These are phyloP conservation scores for Micropoecilia bifurca DNA, from an alignment of 2,797 vertebrate species.

Conservation along the genomic window DNA sequence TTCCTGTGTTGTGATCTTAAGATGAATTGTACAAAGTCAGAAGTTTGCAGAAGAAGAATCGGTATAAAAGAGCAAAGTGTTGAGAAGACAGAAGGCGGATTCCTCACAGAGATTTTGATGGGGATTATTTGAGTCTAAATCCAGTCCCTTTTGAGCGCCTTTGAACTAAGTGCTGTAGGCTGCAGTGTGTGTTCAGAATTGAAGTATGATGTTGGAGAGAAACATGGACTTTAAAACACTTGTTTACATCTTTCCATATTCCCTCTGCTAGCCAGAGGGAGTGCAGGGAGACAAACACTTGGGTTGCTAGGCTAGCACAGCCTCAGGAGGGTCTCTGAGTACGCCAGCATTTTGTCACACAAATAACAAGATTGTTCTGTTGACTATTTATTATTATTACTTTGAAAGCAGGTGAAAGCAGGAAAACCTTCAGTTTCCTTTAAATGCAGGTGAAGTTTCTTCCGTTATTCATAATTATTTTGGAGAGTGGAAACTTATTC, in stretches of 20 bases:
- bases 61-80: constrained; percentile 14
- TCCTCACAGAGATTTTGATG: constrained; percentile 25
- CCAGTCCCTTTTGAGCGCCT: background rate
- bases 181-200: constrained; percentile 18
- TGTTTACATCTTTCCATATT: constrained; percentile 65
- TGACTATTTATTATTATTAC: background rate
- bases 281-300: constrained; percentile 49
- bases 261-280: constrained; percentile 52
- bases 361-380: constrained; percentile 18
- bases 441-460: background rate
- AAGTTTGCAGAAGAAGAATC: background rate
- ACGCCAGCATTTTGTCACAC: constrained; percentile 39
- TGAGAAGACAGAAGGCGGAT: background rate
- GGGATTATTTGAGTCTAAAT: background rate
- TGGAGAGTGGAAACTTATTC: background rate
- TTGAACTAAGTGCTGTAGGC: constrained; percentile 11
- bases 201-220: constrained; percentile 16
- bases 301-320: constrained; percentile 70
- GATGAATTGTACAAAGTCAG: background rate
- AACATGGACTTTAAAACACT: constrained; percentile 27
- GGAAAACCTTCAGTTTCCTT: background rate
- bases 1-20: constrained; percentile 11
- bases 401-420: constrained; percentile 1
- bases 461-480: background rate
- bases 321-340: constrained; percentile 37